phyloP scores from a whole-genome alignment of 1,140 invertebrate species.

The Ladona fulva region DNA sequence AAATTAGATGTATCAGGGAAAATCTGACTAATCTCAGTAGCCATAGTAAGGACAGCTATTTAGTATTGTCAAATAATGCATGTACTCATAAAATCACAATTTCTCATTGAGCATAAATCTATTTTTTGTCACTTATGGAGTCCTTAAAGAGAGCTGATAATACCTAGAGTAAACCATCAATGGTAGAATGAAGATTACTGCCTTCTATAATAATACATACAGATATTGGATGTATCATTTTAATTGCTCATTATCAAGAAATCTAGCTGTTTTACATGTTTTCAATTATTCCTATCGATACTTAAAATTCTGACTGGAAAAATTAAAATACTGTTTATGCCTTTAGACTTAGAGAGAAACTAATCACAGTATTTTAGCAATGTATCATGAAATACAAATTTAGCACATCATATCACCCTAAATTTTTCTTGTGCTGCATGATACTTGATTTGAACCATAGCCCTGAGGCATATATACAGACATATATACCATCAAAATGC shows the following conservation, averaged over 20 bases:
- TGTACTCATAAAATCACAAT: neutral
- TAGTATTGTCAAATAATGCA: neutral
- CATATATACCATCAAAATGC: neutral
- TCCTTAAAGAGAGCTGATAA: neutral
- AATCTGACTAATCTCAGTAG: neutral
- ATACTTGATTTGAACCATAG: neutral
- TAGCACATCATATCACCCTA: neutral
- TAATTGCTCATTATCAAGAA: neutral
- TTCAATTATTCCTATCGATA: neutral
- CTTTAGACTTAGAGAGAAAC: neutral
- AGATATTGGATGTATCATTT: too few species aligned
- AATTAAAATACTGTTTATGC: neutral
- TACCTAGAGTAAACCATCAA: neutral
- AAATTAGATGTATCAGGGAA: neutral
- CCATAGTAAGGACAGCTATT: neutral
- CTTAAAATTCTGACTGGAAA: neutral
- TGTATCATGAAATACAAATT: neutral
- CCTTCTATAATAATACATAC: too few species aligned
- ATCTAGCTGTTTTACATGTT: neutral
- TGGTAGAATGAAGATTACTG: too few species aligned
- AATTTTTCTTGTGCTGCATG: neutral
- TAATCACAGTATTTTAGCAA: neutral
- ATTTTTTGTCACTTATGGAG: neutral
- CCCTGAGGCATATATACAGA: neutral
- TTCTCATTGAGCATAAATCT: neutral